Evolutionary conservation across 2,888 invertebrate genomes (phyloP), one percentile per base, ranked within the genome.

Genomic region (Myathropa florea): DNA sequence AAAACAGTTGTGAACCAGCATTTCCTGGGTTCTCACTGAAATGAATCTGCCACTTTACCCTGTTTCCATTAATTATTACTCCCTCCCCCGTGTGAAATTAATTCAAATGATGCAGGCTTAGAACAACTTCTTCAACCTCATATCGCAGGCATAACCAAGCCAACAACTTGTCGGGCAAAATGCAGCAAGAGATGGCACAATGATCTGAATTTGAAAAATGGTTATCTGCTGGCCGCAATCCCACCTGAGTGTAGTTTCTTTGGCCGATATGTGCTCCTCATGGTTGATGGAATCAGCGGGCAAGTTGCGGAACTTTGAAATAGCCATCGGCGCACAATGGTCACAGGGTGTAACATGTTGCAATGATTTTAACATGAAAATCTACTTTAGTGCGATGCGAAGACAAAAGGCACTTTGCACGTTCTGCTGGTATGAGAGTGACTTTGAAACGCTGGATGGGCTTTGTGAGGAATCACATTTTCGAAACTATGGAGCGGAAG

Each of bases 251-350:
- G 64, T 26, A 78, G 82, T 83, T 83, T 83, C 83, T 75, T 86
- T 65, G 57, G 4, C 57, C 57, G 24, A 57, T 57, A 26, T 79
- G 75, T 78, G 71, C 64, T 53, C 65, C 71, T 80, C 26, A 82
- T 78, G 85, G 65, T 86, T 86, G 72, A 79, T 75, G 83, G 60
- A 79, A 83, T 86, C 86, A 71, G 86, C 86, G 86, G 86, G 86
- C 67, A 79, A 21, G 75, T 86, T 83, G 83, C 79, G 78, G 75
- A 71, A 83, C 78, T 83, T 60, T 67, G 24, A 10, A 86, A 86
- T 82, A 73, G 86, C 86, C 83, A 71, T 33, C 70, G 86, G 86
- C 86, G 24, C 70, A 79, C 83, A 83, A 71, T 75, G 63, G 83
- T 75, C 86, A 83, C 75, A 83, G 65, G 60, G 83, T 83, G 83